Percentiles rank a stretch among this genome's conserved stretches.
Conservation (phyloP, 2,113 vertebrate species). For the Xyrauchen texanus region DNA sequence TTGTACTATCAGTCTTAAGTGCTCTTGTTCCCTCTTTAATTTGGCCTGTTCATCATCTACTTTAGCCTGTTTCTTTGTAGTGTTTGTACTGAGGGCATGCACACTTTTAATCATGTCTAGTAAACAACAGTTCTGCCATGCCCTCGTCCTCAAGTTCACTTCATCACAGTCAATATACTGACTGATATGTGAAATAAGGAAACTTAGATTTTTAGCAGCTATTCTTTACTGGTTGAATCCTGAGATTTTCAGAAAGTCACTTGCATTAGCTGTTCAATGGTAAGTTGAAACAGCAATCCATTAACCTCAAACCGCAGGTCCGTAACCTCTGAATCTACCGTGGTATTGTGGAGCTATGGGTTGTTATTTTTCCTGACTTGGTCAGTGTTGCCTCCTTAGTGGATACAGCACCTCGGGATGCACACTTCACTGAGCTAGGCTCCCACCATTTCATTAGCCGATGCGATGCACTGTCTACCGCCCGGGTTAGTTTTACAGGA, state of each 20-base stretch:
- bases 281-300: no score
- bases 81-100: neutral
- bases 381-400: no score
- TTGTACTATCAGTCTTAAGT: neutral
- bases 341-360: no score
- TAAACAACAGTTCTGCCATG: conserved; percentile 19
- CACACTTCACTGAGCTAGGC: neutral
- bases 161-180: conserved; percentile 16
- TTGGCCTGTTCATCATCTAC: neutral
- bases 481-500: neutral
- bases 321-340: no score
- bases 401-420: no score
- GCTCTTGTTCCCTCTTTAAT: conserved; percentile 21
- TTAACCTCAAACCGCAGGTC: no score
- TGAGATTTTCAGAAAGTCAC: conserved; percentile 6
- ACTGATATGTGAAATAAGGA: conserved; percentile 1
- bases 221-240: neutral
- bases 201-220: neutral
- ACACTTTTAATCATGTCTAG: neutral
- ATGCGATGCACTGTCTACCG: neutral
- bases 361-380: no score
- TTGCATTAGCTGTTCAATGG: neutral
- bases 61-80: neutral
- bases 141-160: conserved; percentile 2
- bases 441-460: neutral